Evolutionary conservation across 2,113 vertebrate genomes (phyloP), one percentile per base, ranked within the genome.

Genomic region (Brachionichthys hirsutus): DNA sequence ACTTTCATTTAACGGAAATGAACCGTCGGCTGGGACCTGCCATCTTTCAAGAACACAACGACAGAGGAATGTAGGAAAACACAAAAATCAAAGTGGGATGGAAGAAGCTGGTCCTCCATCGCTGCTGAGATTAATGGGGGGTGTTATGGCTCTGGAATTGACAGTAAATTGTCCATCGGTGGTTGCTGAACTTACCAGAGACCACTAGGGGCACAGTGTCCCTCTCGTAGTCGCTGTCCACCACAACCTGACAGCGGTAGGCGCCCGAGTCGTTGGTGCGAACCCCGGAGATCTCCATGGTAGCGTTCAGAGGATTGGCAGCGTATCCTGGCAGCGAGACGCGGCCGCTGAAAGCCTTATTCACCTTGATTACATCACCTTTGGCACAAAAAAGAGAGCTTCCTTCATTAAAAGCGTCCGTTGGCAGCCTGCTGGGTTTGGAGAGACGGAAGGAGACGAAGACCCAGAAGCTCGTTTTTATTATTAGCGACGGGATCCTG

Each of bases 151-250:
- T n/a, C n/a, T n/a, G n/a, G n/a, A n/a, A n/a, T n/a, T n/a, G n/a
- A n/a, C n/a, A n/a, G n/a, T 56, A 17, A 38, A 17, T 49, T 44
- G 48, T 56, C n/a, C 1, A 2, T 1, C 12, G 42, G 51, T 18
- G 30, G 38, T 16, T 63, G 73, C 52, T 54, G 63, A 53, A 83
- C 95, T 93, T 81, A 98, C 96, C 97, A 2, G 89, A 95, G 78
- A 98, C 94, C 83, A 95, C 93, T 85, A 99, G 84, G 1, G 93
- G 89, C 78, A 98, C 88, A 41, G 94, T 88, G 73, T 96, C 94
- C 83, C 95, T 92, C 80, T 97, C 94, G 0, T 97, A 95, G 0
- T 94, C 90, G 42, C 94, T 92, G 43, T 93, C 94, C 2, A 91
- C 82, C 72, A 93, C 93, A 85, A 96, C 91, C 70, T 96, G 87